phyloP scores from a whole-genome alignment of 2,888 invertebrate genomes.

The Cerastis rubricosa region DNA sequence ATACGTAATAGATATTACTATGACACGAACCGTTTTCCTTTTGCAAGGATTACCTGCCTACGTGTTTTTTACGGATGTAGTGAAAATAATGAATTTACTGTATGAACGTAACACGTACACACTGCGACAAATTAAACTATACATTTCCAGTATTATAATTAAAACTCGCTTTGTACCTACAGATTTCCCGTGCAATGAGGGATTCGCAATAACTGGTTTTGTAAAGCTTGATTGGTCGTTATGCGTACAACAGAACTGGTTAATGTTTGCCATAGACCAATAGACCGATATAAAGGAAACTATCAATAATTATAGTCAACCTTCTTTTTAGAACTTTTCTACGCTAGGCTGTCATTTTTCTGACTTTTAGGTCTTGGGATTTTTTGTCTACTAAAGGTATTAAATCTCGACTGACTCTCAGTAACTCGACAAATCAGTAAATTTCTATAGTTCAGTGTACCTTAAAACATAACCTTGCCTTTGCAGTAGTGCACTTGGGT shows the following conservation, averaged over 20 bases:
- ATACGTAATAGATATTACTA: conserved; percentile 32
- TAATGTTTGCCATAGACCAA: not conserved
- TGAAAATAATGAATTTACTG: conserved; percentile 18
- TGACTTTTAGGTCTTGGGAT: too few species aligned
- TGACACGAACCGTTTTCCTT: conserved; percentile 28
- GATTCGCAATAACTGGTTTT: too few species aligned
- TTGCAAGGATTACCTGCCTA: not conserved
- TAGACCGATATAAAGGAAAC: not conserved
- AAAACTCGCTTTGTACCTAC: too few species aligned
- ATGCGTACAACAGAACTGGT: not conserved
- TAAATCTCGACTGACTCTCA: not conserved
- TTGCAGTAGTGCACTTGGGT: not conserved
- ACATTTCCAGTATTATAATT: too few species aligned
- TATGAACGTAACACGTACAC: not conserved
- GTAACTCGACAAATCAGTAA: not conserved
- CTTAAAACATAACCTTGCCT: not conserved
- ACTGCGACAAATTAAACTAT: too few species aligned
- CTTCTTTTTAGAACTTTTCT: not conserved
- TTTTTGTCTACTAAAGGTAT: not conserved
- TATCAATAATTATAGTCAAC: not conserved
- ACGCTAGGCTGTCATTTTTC: not conserved
- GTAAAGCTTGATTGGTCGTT: too few species aligned
- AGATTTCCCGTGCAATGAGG: too few species aligned
- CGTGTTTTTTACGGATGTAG: conserved; percentile 22
- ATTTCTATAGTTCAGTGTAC: not conserved